These are phyloP conservation scores for Oxycera nigricornis DNA, from an alignment of 2,888 invertebrate species.

Conservation along the genomic window DNA sequence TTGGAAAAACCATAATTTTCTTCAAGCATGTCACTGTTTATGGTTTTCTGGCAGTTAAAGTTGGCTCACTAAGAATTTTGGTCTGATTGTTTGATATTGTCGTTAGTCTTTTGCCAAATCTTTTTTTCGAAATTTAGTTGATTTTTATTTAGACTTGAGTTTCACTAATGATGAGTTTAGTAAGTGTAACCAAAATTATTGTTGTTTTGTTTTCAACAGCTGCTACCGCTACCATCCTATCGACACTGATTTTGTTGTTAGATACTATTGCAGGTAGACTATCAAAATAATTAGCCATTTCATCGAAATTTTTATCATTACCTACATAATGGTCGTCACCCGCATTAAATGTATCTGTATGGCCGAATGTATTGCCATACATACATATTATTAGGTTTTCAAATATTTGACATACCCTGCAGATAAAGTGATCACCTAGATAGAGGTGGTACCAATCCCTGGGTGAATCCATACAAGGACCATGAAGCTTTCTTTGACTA, in stretches of 20 bases:
- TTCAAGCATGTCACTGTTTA: too few species aligned
- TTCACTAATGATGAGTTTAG: too few species aligned
- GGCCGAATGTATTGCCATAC: not conserved
- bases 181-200: too few species aligned
- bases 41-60: too few species aligned
- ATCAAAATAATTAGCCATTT: not conserved
- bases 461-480: not conserved
- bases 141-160: too few species aligned
- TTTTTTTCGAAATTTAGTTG: too few species aligned
- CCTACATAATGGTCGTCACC: not conserved
- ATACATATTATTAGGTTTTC: not conserved
- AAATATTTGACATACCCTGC: not conserved
- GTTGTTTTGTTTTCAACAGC: too few species aligned
- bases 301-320: not conserved
- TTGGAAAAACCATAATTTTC: too few species aligned
- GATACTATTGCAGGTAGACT: not conserved
- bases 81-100: too few species aligned
- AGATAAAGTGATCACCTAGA: not conserved
- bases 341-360: not conserved
- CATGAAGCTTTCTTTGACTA: not conserved
- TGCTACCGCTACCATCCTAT: too few species aligned
- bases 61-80: too few species aligned
- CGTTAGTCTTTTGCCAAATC: too few species aligned
- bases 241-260: not conserved
- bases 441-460: not conserved